These are phyloP conservation scores for Tadarida brasiliensis DNA, from an alignment of 2,797 vertebrate species.

Conservation along the genomic window DNA sequence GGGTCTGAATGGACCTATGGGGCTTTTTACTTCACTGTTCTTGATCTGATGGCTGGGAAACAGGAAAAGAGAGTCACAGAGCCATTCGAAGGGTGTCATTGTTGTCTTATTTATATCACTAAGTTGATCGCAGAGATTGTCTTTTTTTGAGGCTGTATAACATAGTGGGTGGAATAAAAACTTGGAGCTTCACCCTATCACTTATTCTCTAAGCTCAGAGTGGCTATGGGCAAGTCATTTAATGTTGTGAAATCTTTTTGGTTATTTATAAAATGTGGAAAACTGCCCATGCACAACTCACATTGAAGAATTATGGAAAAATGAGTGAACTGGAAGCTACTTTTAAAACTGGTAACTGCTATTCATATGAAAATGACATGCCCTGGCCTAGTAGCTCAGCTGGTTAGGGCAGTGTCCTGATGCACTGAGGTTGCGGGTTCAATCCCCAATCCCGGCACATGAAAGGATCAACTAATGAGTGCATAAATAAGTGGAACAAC, in stretches of 20 bases:
- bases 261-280: not conserved
- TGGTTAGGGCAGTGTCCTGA: not conserved
- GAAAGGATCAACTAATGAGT: not conserved
- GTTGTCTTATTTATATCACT: not conserved
- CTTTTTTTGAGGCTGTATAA: not conserved
- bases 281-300: not conserved
- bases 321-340: not conserved
- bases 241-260: not conserved
- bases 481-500: not conserved
- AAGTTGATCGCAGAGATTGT: not conserved
- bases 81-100: not conserved
- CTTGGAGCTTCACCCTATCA: not conserved
- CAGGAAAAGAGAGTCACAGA: not conserved
- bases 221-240: not conserved
- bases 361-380: not conserved
- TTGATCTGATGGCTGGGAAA: not conserved
- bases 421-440: not conserved
- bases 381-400: not conserved
- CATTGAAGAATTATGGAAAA: conserved; percentile 32
- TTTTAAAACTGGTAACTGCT: not conserved
- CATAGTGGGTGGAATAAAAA: not conserved
- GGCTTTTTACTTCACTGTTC: not conserved
- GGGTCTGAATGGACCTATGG: not conserved
- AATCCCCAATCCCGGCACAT: not conserved
- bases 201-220: not conserved